phyloP scores from a whole-genome alignment of 2,888 invertebrate genomes.

The Drosophila macrospina region DNA sequence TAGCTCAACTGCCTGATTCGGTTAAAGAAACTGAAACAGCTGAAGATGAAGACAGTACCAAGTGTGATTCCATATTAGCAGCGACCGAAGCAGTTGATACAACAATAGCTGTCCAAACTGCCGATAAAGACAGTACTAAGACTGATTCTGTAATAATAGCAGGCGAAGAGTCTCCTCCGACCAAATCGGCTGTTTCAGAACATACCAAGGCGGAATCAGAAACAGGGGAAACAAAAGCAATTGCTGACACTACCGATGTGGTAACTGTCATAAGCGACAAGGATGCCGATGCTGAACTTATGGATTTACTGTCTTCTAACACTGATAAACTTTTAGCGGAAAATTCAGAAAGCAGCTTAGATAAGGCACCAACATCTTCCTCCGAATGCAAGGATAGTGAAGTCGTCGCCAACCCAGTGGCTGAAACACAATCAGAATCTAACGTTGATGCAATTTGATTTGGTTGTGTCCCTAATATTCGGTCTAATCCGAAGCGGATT shows the following conservation, averaged over 20 bases:
- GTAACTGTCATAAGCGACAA: neutral
- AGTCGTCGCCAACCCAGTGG: neutral
- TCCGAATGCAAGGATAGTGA: neutral
- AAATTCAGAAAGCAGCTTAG: neutral
- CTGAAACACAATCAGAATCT: neutral
- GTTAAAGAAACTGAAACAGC: neutral
- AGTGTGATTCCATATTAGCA: neutral
- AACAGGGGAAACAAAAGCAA: neutral
- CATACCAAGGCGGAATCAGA: neutral
- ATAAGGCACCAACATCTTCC: neutral
- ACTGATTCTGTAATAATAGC: slow-evolving; percentile 13
- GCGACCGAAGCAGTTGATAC: slow-evolving; percentile 8
- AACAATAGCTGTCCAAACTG: neutral
- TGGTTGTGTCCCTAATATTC: neutral
- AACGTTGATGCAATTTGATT: slow-evolving; percentile 7
- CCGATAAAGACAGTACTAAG: neutral
- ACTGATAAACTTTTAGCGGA: too few species aligned
- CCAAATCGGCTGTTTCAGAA: neutral
- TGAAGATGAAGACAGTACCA: neutral
- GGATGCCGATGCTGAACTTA: neutral
- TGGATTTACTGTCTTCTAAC: too few species aligned
- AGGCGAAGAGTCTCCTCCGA: slow-evolving; percentile 2
- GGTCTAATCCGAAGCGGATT: neutral
- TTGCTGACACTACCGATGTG: neutral
- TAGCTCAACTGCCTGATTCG: neutral